A percentile compares a stretch with the other conserved stretches of the same genome.
phyloP scores from a whole-genome alignment of 2,888 invertebrate species.

The Heliconius ethilla region DNA sequence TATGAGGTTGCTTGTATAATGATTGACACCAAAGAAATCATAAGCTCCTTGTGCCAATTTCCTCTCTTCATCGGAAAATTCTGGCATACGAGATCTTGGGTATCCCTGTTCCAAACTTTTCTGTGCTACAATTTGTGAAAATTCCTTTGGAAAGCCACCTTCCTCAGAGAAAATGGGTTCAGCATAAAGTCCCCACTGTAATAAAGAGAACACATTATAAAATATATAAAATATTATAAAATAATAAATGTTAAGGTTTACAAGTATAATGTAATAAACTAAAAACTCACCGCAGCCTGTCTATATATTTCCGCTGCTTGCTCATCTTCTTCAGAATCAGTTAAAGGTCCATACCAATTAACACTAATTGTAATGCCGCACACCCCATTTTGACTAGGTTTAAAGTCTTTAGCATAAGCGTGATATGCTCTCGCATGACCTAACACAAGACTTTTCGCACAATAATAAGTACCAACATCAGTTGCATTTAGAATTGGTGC shows the following conservation, averaged over 20 bases:
- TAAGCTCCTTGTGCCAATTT: slow-evolving; percentile 57
- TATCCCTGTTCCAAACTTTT: slow-evolving; percentile 59
- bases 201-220: background rate
- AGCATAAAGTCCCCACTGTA: slow-evolving; percentile 72
- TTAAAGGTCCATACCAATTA: slow-evolving; percentile 58
- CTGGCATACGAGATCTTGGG: slow-evolving; percentile 54
- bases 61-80: slow-evolving; percentile 56
- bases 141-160: slow-evolving; percentile 79
- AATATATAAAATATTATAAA: background rate
- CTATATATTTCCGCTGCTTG: slow-evolving; percentile 57
- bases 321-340: slow-evolving; percentile 59
- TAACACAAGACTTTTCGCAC: slow-evolving; percentile 71
- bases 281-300: slow-evolving; percentile 51
- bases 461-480: slow-evolving; percentile 76
- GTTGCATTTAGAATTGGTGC: slow-evolving; percentile 65
- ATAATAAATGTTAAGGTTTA: background rate
- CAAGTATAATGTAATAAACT: too few relatives aligned
- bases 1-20: slow-evolving; percentile 79
- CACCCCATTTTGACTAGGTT: slow-evolving; percentile 52
- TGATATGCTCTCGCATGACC: slow-evolving; percentile 80
- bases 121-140: slow-evolving; percentile 67
- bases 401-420: slow-evolving; percentile 66
- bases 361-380: slow-evolving; percentile 56
- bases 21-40: slow-evolving; percentile 83
- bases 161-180: slow-evolving; percentile 75